Percentiles rank a stretch among this genome's conserved stretches.
Evolutionary conservation across 1,140 invertebrate genomes (phyloP).

Genomic region (Papilio helenus): DNA sequence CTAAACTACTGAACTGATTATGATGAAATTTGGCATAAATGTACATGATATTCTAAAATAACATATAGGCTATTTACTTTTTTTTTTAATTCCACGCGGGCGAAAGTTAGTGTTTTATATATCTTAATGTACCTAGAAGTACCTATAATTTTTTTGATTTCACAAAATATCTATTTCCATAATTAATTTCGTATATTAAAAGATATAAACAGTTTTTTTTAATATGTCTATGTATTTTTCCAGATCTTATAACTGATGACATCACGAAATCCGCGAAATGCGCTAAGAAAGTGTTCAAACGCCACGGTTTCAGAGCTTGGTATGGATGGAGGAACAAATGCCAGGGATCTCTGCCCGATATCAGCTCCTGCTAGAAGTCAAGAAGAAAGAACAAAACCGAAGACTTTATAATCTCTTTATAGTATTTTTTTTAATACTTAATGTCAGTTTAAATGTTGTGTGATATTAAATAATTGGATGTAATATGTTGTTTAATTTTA

Average conservation of each 20-base stretch:
- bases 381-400: background rate
- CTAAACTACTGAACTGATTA: too few relatives aligned
- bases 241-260: constrained; percentile 54
- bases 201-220: too few relatives aligned
- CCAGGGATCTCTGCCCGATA: constrained; percentile 57
- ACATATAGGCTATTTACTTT: too few relatives aligned
- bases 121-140: too few relatives aligned
- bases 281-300: constrained; percentile 66
- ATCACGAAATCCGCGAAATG: constrained; percentile 60
- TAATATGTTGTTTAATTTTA: background rate
- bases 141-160: too few relatives aligned
- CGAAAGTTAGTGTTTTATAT: too few relatives aligned
- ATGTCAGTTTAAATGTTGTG: background rate
- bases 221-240: background rate
- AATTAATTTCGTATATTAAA: too few relatives aligned
- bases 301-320: constrained; percentile 70
- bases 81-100: too few relatives aligned
- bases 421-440: background rate
- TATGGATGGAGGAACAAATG: constrained; percentile 71
- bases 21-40: too few relatives aligned
- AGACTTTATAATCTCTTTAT: background rate
- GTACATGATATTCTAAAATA: too few relatives aligned
- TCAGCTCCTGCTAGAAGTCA: constrained; percentile 48
- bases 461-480: background rate
- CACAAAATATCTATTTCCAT: too few relatives aligned